A percentile compares a stretch with the other conserved stretches of the same genome.
These are phyloP conservation scores for Malurus splendens DNA, from an alignment of 2,797 vertebrate genomes.

Conservation along the genomic window DNA sequence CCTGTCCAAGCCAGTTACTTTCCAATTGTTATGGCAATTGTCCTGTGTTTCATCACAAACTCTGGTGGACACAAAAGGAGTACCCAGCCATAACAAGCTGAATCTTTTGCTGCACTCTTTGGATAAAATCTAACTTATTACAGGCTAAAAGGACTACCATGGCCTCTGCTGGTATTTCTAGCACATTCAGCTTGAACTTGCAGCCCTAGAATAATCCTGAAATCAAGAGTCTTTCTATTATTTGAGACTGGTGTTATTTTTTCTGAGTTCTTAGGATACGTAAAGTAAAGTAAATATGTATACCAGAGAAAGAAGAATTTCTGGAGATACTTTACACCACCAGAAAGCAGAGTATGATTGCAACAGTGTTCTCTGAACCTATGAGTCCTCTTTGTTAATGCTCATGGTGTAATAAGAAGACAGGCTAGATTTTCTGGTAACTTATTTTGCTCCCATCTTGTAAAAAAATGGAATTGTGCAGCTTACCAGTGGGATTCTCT, in stretches of 20 bases:
- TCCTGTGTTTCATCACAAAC: neutral
- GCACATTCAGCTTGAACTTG: neutral
- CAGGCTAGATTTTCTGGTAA: neutral
- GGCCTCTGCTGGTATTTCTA: neutral
- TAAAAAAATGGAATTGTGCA: neutral
- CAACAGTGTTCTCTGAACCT: neutral
- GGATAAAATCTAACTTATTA: neutral
- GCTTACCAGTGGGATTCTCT: neutral
- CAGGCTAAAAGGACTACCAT: neutral
- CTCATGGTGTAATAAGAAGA: neutral
- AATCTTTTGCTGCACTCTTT: neutral
- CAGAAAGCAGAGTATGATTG: neutral
- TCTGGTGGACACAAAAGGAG: neutral
- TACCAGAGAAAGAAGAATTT: neutral
- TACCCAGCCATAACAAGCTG: neutral
- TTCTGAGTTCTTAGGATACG: neutral
- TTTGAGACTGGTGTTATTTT: slow-evolving; percentile 1
- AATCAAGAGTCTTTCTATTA: neutral
- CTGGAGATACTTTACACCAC: neutral
- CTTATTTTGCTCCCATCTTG: neutral
- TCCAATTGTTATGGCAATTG: neutral
- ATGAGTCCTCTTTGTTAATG: neutral
- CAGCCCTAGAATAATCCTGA: neutral
- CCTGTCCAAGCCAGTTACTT: neutral
- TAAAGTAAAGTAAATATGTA: slow-evolving; percentile 1